These are phyloP conservation scores for Lasioglossum baleicum DNA, from an alignment of 1,140 invertebrate species.

Conservation along the genomic window DNA sequence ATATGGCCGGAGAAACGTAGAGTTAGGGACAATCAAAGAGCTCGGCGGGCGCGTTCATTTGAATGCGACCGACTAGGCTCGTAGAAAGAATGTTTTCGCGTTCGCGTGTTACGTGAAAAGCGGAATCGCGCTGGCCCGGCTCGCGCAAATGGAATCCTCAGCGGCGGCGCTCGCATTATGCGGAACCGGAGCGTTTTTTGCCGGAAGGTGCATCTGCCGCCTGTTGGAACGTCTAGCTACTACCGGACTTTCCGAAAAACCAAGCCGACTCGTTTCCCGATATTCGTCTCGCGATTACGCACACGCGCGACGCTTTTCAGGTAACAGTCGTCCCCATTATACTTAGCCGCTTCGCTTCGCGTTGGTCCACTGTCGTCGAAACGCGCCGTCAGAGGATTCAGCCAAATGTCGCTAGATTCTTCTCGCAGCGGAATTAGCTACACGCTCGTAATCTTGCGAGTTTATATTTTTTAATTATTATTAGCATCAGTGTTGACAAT, in stretches of 20 bases:
- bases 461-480: no score
- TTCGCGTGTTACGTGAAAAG: constrained; percentile 21
- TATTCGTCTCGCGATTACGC: constrained; percentile 22
- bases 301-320: not conserved
- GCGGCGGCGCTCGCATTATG: constrained; percentile 49
- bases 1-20: not conserved
- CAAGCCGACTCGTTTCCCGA: constrained; percentile 37
- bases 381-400: not conserved
- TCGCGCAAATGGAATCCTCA: constrained; percentile 44
- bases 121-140: constrained; percentile 3
- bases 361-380: not conserved
- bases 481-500: no score
- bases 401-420: no score
- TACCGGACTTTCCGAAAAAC: constrained; percentile 39
- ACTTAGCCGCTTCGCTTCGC: not conserved
- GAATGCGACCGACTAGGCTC: not conserved
- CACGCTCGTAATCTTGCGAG: no score
- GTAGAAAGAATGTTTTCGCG: not conserved
- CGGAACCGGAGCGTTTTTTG: constrained; percentile 35
- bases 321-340: not conserved
- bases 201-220: constrained; percentile 38
- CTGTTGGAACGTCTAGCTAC: constrained; percentile 25
- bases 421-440: no score
- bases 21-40: constrained; percentile 3
- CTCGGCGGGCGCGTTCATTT: not conserved